phyloP scores from a whole-genome alignment of 2,888 invertebrate species.

The Theretra japonica region DNA sequence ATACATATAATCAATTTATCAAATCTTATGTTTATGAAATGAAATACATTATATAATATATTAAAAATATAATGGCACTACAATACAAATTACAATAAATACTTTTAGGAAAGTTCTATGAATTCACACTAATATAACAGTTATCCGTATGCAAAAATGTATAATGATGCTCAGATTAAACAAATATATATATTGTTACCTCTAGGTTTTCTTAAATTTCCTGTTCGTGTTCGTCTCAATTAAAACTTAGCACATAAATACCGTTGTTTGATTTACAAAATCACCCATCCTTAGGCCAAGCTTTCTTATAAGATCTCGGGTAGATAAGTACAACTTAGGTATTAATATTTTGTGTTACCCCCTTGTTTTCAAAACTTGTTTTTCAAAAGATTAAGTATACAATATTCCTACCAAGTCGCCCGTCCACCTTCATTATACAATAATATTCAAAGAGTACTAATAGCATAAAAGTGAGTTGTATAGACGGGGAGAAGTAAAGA shows the following conservation, averaged over 20 bases:
- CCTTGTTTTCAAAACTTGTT: too few species aligned
- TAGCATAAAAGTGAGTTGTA: too few species aligned
- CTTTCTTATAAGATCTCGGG: too few species aligned
- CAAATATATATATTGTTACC: constrained; percentile 26
- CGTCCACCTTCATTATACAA: too few species aligned
- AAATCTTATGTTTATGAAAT: background rate
- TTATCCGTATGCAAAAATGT: background rate
- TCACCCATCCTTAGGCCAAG: background rate
- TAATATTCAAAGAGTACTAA: too few species aligned
- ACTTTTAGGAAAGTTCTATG: constrained; percentile 2
- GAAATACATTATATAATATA: background rate
- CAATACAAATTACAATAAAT: constrained; percentile 9
- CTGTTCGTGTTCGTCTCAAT: constrained; percentile 54
- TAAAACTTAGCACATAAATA: constrained; percentile 51
- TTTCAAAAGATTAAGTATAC: too few species aligned
- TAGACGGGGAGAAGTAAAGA: too few species aligned
- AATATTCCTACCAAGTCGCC: too few species aligned
- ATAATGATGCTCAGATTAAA: constrained; percentile 5
- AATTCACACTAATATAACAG: constrained; percentile 1
- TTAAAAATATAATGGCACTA: constrained; percentile 5
- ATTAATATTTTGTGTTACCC: too few species aligned
- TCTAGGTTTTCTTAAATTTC: constrained; percentile 40
- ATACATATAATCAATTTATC: background rate
- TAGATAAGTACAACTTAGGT: too few species aligned
- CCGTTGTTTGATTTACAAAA: constrained; percentile 43